A percentile compares a stretch with the other conserved stretches of the same genome.
Conservation (phyloP, 2,888 invertebrate genomes). For the Dyspetes luteomarginatus region DNA sequence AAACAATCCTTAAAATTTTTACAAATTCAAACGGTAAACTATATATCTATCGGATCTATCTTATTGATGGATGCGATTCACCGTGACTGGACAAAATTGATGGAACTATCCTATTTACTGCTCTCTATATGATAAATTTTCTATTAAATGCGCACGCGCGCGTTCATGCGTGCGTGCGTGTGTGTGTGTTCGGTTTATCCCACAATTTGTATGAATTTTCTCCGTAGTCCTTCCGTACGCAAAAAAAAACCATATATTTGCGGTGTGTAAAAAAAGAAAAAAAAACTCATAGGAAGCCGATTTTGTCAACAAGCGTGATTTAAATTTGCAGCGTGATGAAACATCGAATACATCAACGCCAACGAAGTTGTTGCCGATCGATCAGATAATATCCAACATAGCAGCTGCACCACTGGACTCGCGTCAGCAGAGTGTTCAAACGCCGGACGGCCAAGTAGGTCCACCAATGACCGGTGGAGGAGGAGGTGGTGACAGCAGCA, state of each 20-base stretch:
- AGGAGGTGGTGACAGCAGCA: constrained; percentile 56
- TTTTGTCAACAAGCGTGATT: neutral
- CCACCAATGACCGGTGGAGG: neutral
- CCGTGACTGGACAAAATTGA: too few relatives aligned
- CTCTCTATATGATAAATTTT: too few relatives aligned
- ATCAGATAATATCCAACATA: constrained; percentile 82
- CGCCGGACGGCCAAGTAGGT: constrained; percentile 70
- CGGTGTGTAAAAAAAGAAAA: neutral
- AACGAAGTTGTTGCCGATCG: constrained; percentile 81
- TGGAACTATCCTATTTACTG: too few relatives aligned
- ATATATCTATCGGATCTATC: too few relatives aligned
- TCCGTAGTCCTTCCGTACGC: neutral
- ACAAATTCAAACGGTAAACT: too few relatives aligned
- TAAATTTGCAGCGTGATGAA: constrained; percentile 82
- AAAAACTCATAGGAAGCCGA: neutral
- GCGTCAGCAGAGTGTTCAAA: constrained; percentile 69
- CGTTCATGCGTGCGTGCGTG: too few relatives aligned
- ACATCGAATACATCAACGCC: constrained; percentile 81
- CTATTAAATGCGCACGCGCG: too few relatives aligned
- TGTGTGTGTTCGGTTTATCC: too few relatives aligned
- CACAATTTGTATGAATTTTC: too few relatives aligned
- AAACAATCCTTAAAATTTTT: too few relatives aligned
- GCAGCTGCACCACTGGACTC: constrained; percentile 76
- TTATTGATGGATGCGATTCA: too few relatives aligned
- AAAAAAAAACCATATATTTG: neutral